These are phyloP conservation scores for Diplolepis rosae DNA, from an alignment of 2,888 invertebrate genomes.

Conservation along the genomic window DNA sequence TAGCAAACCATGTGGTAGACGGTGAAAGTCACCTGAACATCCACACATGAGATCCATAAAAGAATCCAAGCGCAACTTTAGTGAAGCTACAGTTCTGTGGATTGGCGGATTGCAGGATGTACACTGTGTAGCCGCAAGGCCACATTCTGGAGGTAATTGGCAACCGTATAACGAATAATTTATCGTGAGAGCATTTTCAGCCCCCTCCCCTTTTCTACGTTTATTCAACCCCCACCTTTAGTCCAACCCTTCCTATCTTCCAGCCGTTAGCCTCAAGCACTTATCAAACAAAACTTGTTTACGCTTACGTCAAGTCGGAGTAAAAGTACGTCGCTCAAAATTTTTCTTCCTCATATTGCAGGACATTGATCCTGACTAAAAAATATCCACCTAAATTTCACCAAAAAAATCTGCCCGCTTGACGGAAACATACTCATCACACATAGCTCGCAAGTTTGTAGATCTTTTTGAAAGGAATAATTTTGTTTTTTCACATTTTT, in stretches of 20 bases:
- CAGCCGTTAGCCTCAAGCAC: not conserved
- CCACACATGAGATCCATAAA: not conserved
- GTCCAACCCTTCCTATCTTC: not conserved
- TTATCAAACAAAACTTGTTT: not conserved
- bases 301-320: not conserved
- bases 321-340: not conserved
- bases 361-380: not conserved
- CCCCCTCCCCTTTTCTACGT: no score
- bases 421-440: no score
- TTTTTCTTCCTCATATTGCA: no score
- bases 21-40: conserved; percentile 25
- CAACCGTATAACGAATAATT: conserved; percentile 17
- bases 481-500: no score
- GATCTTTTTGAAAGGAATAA: no score
- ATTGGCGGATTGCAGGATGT: conserved; percentile 25
- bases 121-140: conserved; percentile 13
- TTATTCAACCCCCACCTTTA: no score
- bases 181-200: not conserved
- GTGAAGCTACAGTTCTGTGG: conserved; percentile 5
- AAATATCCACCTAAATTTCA: no score
- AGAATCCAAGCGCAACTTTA: conserved; percentile 5
- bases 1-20: not conserved
- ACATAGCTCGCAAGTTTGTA: no score
- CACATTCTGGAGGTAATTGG: conserved; percentile 9
- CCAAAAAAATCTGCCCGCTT: no score